These are phyloP conservation scores for Phallusia fumigata DNA, from an alignment of 23 tunicate genomes.

Conservation along the genomic window DNA sequence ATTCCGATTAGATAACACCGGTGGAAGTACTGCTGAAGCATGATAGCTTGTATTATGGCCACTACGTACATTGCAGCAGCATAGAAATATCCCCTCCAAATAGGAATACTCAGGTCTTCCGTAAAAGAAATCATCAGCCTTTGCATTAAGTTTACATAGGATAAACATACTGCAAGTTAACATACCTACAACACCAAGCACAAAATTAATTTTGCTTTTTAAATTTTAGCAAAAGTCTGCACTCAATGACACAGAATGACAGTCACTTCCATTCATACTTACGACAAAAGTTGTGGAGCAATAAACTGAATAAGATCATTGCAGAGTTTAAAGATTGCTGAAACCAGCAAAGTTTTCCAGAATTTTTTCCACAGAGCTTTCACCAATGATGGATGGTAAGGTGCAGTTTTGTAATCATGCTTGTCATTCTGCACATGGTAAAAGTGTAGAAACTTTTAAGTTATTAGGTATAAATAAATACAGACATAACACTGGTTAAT, in stretches of 20 bases:
- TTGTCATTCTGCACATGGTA: not conserved
- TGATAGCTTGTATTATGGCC: conserved; percentile 64
- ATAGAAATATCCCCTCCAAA: conserved; percentile 63
- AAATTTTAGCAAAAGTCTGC: not conserved
- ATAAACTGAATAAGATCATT: conserved; percentile 72
- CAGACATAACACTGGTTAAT: too few species aligned
- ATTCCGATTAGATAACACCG: conserved; percentile 59
- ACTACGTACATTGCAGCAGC: conserved; percentile 77
- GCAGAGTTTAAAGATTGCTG: conserved; percentile 62
- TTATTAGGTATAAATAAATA: too few species aligned
- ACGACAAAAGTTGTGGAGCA: conserved; percentile 72
- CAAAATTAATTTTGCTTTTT: not conserved
- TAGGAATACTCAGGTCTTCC: conserved; percentile 30
- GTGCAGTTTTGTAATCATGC: conserved; percentile 23
- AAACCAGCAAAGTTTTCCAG: conserved; percentile 42
- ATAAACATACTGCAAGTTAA: too few species aligned
- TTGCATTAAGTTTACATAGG: too few species aligned
- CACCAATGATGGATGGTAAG: conserved; percentile 45
- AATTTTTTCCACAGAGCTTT: conserved; percentile 61
- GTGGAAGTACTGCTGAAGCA: conserved; percentile 77
- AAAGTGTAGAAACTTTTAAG: not conserved
- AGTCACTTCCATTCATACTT: conserved; percentile 25
- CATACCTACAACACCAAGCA: too few species aligned
- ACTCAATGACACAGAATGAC: not conserved
- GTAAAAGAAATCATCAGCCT: conserved; percentile 73